A percentile compares a stretch with the other conserved stretches of the same genome.
Evolutionary conservation across 2,888 invertebrate genomes (phyloP).

Genomic region (Sarcophaga rosellei): DNA sequence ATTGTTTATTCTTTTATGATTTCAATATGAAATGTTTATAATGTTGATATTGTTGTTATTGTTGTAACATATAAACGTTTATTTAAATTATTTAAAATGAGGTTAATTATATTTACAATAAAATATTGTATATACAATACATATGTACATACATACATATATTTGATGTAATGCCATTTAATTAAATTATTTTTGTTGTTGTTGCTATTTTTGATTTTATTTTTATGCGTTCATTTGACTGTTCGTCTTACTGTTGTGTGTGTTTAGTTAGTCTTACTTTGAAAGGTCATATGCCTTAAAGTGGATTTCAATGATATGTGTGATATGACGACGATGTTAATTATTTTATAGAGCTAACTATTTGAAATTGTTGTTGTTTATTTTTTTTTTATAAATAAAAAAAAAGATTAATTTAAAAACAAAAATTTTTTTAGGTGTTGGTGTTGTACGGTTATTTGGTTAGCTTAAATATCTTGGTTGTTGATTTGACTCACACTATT

Average conservation of each 20-base stretch:
- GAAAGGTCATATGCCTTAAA: constrained; percentile 57
- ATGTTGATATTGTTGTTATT: background rate
- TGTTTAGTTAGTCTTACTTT: background rate
- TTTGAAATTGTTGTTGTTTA: background rate
- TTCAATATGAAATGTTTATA: too few species aligned
- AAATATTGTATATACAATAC: background rate
- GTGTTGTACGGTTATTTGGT: background rate
- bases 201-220: constrained; percentile 20
- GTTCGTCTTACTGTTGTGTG: too few species aligned
- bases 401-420: background rate
- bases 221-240: background rate
- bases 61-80: background rate
- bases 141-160: too few species aligned
- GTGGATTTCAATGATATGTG: constrained; percentile 59
- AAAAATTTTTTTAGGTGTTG: constrained; percentile 2
- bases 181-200: constrained; percentile 12
- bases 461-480: too few species aligned
- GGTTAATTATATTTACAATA: constrained; percentile 58
- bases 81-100: constrained; percentile 53
- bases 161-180: background rate
- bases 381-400: constrained; percentile 2
- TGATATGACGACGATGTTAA: background rate
- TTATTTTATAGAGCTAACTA: too few species aligned
- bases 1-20: too few species aligned
- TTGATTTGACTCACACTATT: background rate